phyloP scores from a whole-genome alignment of 2,888 invertebrate genomes.

The Synanthedon myopaeformis region DNA sequence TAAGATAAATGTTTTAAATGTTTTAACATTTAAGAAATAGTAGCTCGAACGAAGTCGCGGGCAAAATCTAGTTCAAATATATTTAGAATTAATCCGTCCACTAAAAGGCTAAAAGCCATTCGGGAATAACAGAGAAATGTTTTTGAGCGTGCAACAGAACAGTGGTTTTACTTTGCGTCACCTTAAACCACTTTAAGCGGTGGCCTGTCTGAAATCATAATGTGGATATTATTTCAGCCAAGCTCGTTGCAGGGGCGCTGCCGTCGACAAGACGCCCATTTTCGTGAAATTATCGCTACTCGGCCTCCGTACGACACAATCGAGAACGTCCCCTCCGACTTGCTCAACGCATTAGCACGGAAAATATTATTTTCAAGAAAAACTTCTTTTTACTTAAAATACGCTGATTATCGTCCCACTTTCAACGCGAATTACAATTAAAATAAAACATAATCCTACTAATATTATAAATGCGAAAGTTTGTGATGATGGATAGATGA shows the following conservation, averaged over 20 bases:
- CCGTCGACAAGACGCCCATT: conserved; percentile 63
- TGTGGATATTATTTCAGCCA: conserved; percentile 63
- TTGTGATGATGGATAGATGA: too few relatives aligned
- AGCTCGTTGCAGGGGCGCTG: conserved; percentile 47
- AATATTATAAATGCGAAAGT: too few relatives aligned
- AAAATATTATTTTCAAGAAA: conserved; percentile 7
- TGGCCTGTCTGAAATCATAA: conserved; percentile 58
- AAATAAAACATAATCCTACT: too few relatives aligned
- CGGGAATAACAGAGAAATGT: conserved; percentile 18
- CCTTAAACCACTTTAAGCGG: conserved; percentile 55
- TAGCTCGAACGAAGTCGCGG: too few relatives aligned
- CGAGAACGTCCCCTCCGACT: conserved; percentile 49
- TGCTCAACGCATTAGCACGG: conserved; percentile 39
- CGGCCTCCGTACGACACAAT: conserved; percentile 46
- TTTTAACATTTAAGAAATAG: too few relatives aligned
- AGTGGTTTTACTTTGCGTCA: conserved; percentile 40
- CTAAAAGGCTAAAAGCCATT: conserved; percentile 5
- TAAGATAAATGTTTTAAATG: too few relatives aligned
- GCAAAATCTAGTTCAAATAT: too few relatives aligned
- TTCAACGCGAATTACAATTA: too few relatives aligned
- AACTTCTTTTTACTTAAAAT: neutral
- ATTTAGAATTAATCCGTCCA: too few relatives aligned
- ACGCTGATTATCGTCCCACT: too few relatives aligned
- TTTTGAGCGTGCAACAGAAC: conserved; percentile 37
- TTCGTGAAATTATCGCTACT: conserved; percentile 63